Evolutionary conservation across 2,888 invertebrate species (phyloP).

Genomic region (Gisinianus flammeolus): DNA sequence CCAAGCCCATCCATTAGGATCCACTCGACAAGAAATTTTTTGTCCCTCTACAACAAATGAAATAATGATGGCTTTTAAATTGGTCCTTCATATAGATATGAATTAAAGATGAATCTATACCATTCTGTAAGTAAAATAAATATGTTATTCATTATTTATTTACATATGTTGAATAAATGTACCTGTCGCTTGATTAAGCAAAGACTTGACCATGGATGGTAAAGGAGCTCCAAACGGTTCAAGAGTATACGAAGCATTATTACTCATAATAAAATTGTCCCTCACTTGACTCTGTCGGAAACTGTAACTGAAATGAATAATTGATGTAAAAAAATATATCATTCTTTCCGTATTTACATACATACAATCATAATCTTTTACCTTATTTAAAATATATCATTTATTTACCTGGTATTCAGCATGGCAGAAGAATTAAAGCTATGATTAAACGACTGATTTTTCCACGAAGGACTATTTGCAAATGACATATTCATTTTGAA

Average conservation of each 20-base stretch:
- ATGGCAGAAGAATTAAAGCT: slow-evolving; percentile 11
- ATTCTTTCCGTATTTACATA: neutral
- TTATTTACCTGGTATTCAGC: neutral
- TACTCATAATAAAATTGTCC: slow-evolving; percentile 36
- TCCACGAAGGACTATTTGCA: slow-evolving; percentile 25
- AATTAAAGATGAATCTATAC: too few relatives aligned
- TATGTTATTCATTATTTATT: too few relatives aligned
- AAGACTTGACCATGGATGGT: slow-evolving; percentile 46
- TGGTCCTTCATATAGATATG: too few relatives aligned
- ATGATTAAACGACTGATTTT: slow-evolving; percentile 26
- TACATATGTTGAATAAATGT: neutral
- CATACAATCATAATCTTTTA: neutral
- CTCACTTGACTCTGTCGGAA: slow-evolving; percentile 10
- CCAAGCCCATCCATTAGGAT: slow-evolving; percentile 79
- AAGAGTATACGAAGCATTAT: slow-evolving; percentile 21
- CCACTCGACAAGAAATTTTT: slow-evolving; percentile 69
- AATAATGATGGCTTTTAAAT: neutral
- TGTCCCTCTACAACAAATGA: slow-evolving; percentile 16
- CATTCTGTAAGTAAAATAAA: too few relatives aligned
- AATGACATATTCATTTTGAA: slow-evolving; percentile 36
- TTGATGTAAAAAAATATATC: neutral
- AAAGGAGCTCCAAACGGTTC: slow-evolving; percentile 45
- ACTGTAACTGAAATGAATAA: neutral
- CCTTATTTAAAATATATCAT: neutral
- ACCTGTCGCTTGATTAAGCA: slow-evolving; percentile 43